Evolutionary conservation across 2,888 invertebrate species (phyloP).

Genomic region (Rhynchonema sp.): DNA sequence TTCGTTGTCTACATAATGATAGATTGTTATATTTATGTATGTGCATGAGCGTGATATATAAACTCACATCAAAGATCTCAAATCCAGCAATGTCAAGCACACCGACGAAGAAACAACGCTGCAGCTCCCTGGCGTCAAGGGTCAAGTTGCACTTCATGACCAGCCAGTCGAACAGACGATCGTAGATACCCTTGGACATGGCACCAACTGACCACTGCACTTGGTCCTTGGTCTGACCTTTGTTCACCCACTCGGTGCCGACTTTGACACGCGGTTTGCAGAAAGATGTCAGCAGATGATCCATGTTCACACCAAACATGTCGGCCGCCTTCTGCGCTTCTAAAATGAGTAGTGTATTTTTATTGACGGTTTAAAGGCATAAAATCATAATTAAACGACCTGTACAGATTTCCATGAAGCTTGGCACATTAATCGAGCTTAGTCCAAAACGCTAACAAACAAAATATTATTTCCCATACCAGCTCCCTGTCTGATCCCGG

Average conservation of each 20-base stretch:
- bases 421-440: no score
- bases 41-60: slow-evolving; percentile 9
- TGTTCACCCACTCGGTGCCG: slow-evolving; percentile 31
- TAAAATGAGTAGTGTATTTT: no score
- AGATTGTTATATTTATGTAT: no score
- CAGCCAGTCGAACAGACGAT: slow-evolving; percentile 35
- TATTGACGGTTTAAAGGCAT: no score
- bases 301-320: slow-evolving; percentile 2
- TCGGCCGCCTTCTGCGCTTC: slow-evolving; percentile 4
- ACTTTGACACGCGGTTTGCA: slow-evolving; percentile 32
- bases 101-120: slow-evolving; percentile 56
- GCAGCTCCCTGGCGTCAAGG: slow-evolving; percentile 31
- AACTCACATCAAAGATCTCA: slow-evolving; percentile 71
- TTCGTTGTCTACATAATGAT: not conserved
- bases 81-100: slow-evolving; percentile 99
- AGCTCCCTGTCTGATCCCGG: no score
- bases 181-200: slow-evolving; percentile 34
- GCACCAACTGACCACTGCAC: slow-evolving; percentile 28
- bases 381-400: no score
- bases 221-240: slow-evolving; percentile 32
- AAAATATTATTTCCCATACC: no score
- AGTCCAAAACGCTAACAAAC: no score
- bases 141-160: slow-evolving; percentile 34
- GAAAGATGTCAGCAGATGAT: slow-evolving; percentile 19
- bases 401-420: no score